A percentile compares a stretch with the other conserved stretches of the same genome.
Evolutionary conservation across 2,888 invertebrate species (phyloP).

Genomic region (Drosophila glabriapex): DNA sequence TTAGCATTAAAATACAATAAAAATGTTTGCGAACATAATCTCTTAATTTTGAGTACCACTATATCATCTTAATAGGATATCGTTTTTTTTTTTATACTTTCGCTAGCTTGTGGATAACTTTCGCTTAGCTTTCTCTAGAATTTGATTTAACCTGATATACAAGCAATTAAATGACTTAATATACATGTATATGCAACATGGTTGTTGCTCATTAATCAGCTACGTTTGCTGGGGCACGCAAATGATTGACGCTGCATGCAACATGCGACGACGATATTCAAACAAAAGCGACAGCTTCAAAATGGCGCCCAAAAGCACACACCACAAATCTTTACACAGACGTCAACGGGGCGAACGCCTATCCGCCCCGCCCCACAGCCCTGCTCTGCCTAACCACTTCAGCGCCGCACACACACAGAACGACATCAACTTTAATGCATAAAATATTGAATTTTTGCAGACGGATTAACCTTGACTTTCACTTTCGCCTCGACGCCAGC

Average conservation of each 20-base stretch:
- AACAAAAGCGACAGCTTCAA: conserved; percentile 51
- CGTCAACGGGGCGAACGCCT: conserved; percentile 1
- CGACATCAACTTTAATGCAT: conserved; percentile 83
- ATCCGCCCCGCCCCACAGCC: background rate
- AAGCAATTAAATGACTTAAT: conserved; percentile 29
- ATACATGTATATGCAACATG: conserved; percentile 18
- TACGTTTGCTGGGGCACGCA: conserved; percentile 36
- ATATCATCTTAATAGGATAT: background rate
- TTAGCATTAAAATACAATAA: background rate
- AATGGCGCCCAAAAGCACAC: conserved; percentile 79
- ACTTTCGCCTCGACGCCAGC: conserved; percentile 77
- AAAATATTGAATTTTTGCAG: conserved; percentile 84
- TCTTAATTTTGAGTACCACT: background rate
- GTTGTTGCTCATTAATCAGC: conserved; percentile 51
- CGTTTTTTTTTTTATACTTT: background rate
- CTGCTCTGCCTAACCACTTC: background rate
- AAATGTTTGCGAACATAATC: background rate
- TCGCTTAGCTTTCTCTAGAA: conserved; percentile 3
- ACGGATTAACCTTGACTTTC: conserved; percentile 86
- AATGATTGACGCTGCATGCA: conserved; percentile 49
- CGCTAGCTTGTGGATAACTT: background rate
- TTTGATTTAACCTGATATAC: conserved; percentile 6
- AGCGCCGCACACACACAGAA: background rate
- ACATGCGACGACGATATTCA: conserved; percentile 40
- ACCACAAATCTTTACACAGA: conserved; percentile 63